phyloP scores from a whole-genome alignment of 2,888 invertebrate genomes.

The Minunthozetes semirufus region DNA sequence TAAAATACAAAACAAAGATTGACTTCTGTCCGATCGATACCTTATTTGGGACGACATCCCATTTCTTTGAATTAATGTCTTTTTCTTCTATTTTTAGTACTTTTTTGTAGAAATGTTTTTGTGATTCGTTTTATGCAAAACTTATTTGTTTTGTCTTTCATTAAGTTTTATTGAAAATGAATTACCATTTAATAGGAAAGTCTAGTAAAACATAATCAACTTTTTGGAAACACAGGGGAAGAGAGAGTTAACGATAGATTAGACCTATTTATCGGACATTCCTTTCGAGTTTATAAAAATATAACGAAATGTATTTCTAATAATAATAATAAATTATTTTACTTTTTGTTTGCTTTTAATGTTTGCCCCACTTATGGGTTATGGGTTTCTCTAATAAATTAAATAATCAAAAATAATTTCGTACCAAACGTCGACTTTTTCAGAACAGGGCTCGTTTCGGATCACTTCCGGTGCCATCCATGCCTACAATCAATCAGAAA shows the following conservation, averaged over 20 bases:
- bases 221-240: too few species aligned
- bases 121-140: too few species aligned
- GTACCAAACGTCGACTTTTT: constrained; percentile 94
- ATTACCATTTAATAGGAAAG: too few species aligned
- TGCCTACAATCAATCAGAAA: constrained; percentile 68
- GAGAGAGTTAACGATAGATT: too few species aligned
- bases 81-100: background rate
- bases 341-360: background rate
- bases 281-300: too few species aligned
- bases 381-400: background rate
- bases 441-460: constrained; percentile 89
- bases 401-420: constrained; percentile 38
- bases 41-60: background rate
- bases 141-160: too few species aligned
- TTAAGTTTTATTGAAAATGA: too few species aligned
- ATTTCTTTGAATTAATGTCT: background rate
- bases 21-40: background rate
- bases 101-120: background rate
- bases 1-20: background rate
- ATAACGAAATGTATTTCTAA: too few species aligned
- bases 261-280: too few species aligned
- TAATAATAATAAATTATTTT: too few species aligned
- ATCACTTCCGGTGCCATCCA: constrained; percentile 99
- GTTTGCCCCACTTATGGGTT: background rate
- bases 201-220: too few species aligned